Base-by-base conservation (phyloP, 2,113 vertebrate species). In the Cyanoramphus novaezelandiae region DNA sequence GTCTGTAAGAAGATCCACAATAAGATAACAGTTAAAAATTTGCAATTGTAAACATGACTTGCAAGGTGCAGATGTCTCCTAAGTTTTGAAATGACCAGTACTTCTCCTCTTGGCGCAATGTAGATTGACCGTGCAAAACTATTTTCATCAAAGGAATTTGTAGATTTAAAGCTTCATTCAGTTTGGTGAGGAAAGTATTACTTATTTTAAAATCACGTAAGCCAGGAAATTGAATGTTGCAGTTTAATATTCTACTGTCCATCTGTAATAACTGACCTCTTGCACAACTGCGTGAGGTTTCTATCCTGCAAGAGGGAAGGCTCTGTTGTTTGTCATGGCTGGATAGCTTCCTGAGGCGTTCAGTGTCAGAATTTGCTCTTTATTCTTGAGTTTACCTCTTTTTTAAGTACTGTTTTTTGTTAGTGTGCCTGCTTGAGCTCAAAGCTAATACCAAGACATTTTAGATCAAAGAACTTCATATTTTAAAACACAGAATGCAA, bases 1-100 rank as follows among this genome's bases (percentile, higher is more conserved):
- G 99, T 99, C 86, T 97, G 97, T 98, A 85, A 87, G 52, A 94
- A 69, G n/a, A 88, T 21, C 18, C 35, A n/a, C 49, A 75, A 1
- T 50, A 29, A 12, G 13, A 23, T 59, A 49, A 37, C 6, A 52
- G 16, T 88, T 80, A 55, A 25, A 53, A 65, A 52, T 86, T 33
- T 92, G 28, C 59, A 63, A 2, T 74, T 89, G 28, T 89, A 55
- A 74, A 41, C 5, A 23, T 62, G 68, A 85, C 16, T 76, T 70
- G 25, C 9, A 63, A 49, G 29, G 41, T 92, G 33, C 43, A 84
- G 37, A 71, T 68, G 24, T 64, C 41, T 46, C 19, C 17, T 78
- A 11, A 13, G 20, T 79, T 88, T 72, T 87, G n/a, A 85, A 82
- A 90, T 84, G 29, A 64, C 39, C 21, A 72, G 16, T 60, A 10